Percentiles rank a stretch among this genome's conserved stretches.
Conservation (phyloP, 2,888 invertebrate genomes). For the Cryptocephalus primarius region DNA sequence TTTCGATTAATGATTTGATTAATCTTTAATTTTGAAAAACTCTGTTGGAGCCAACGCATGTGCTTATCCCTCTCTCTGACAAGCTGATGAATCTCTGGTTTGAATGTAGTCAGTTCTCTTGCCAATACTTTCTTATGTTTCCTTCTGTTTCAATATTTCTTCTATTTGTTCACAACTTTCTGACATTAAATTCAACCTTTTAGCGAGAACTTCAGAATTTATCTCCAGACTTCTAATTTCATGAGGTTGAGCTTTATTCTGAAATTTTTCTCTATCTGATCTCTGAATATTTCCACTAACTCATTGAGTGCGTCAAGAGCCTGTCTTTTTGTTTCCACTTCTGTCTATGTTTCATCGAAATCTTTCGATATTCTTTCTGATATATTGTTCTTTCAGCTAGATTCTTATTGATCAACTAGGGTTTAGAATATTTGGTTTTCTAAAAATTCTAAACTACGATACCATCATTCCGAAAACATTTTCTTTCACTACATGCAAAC, state of each 20-base stretch:
- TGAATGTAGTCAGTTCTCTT: slow-evolving; percentile 79
- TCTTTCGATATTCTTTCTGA: slow-evolving; percentile 67
- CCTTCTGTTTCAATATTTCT: slow-evolving; percentile 65
- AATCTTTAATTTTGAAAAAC: slow-evolving; percentile 63
- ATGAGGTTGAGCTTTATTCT: slow-evolving; percentile 70
- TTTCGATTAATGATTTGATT: slow-evolving; percentile 51
- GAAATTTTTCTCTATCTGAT: slow-evolving; percentile 67
- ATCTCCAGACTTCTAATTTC: slow-evolving; percentile 70
- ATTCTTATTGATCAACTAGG: slow-evolving; percentile 61
- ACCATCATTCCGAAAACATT: no score
- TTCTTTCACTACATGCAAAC: no score
- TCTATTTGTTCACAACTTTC: slow-evolving; percentile 69
- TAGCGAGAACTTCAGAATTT: slow-evolving; percentile 64
- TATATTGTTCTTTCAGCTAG: slow-evolving; percentile 61
- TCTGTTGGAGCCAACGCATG: slow-evolving; percentile 67
- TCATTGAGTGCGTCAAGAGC: slow-evolving; percentile 83
- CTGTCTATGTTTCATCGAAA: slow-evolving; percentile 65
- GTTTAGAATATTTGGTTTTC: no score
- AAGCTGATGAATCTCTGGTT: slow-evolving; percentile 74
- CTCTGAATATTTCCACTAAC: slow-evolving; percentile 79
- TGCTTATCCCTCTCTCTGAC: slow-evolving; percentile 71
- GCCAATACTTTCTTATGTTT: slow-evolving; percentile 69
- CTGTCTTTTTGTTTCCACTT: slow-evolving; percentile 72
- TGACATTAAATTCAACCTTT: slow-evolving; percentile 60
- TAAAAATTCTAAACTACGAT: no score